These are phyloP conservation scores for Silurus lanzhouensis DNA, from an alignment of 2,797 vertebrate genomes.

Conservation along the genomic window DNA sequence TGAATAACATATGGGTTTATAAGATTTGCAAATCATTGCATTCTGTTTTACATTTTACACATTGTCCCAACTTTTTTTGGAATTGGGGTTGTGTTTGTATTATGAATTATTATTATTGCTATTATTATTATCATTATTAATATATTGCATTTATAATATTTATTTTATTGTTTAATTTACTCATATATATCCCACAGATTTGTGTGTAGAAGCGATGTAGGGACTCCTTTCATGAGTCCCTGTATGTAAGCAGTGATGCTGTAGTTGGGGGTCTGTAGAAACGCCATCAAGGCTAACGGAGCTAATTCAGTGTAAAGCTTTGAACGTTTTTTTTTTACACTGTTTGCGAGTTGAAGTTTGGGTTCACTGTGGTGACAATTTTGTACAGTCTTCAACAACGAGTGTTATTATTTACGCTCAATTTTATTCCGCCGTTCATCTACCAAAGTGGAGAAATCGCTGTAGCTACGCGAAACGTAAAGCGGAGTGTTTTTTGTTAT, in stretches of 20 bases:
- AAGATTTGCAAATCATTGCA: too few relatives aligned
- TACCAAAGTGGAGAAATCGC: background rate
- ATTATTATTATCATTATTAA: too few relatives aligned
- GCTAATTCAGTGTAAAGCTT: background rate
- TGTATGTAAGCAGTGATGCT: background rate
- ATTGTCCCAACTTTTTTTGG: too few relatives aligned
- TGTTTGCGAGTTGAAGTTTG: background rate
- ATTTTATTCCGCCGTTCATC: background rate
- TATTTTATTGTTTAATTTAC: background rate
- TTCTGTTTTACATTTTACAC: too few relatives aligned
- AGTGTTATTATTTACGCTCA: background rate
- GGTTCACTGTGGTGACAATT: background rate
- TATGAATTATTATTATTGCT: too few relatives aligned
- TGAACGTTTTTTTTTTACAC: too few relatives aligned
- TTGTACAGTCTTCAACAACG: background rate
- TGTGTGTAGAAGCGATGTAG: background rate
- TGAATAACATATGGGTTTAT: too few relatives aligned
- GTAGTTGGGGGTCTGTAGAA: background rate
- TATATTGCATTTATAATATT: too few relatives aligned
- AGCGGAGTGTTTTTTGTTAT: background rate
- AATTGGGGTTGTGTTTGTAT: too few relatives aligned
- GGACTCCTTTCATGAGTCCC: background rate
- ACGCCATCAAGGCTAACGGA: background rate
- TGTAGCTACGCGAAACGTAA: background rate
- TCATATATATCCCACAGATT: background rate